A percentile compares a stretch with the other conserved stretches of the same genome.
Evolutionary conservation across 2,797 vertebrate species (phyloP).

Genomic region (Odontamblyopus lacepedii): DNA sequence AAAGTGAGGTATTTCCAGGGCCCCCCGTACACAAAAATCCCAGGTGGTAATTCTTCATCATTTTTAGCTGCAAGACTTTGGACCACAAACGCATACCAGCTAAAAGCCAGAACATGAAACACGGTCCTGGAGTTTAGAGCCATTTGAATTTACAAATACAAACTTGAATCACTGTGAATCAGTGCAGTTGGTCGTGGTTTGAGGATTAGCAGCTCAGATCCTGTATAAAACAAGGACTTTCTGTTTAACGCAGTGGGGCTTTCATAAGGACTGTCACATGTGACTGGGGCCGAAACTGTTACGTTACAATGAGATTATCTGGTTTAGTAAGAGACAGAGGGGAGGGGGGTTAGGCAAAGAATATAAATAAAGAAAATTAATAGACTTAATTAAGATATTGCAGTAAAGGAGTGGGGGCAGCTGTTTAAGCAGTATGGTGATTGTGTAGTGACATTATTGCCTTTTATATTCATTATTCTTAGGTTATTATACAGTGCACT

Average conservation of each 20-base stretch:
- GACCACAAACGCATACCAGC: conserved; percentile 81
- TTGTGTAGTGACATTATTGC: too few relatives aligned
- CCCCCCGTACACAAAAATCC: conserved; percentile 82
- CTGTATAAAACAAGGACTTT: conserved; percentile 68
- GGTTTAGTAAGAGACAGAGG: conserved; percentile 33
- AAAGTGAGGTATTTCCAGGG: conserved; percentile 92
- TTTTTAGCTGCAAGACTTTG: conserved; percentile 55
- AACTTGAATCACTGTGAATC: neutral
- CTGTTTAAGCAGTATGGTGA: too few relatives aligned
- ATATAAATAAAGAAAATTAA: neutral
- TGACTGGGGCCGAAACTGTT: conserved; percentile 36
- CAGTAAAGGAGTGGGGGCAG: neutral
- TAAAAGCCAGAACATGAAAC: conserved; percentile 79
- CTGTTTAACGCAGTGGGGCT: conserved; percentile 55
- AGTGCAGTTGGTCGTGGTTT: conserved; percentile 26
- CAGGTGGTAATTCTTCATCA: conserved; percentile 63
- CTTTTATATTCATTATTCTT: too few relatives aligned
- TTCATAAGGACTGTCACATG: conserved; percentile 57
- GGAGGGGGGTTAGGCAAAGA: neutral
- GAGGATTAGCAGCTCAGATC: conserved; percentile 58
- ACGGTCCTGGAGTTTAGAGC: conserved; percentile 34
- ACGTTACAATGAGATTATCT: conserved; percentile 28
- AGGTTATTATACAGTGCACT: too few relatives aligned
- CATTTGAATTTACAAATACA: conserved; percentile 61
- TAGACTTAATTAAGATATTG: neutral